A percentile compares a stretch with the other conserved stretches of the same genome.
Conservation (phyloP, 2,797 vertebrate genomes). For the Octomys mimax region DNA sequence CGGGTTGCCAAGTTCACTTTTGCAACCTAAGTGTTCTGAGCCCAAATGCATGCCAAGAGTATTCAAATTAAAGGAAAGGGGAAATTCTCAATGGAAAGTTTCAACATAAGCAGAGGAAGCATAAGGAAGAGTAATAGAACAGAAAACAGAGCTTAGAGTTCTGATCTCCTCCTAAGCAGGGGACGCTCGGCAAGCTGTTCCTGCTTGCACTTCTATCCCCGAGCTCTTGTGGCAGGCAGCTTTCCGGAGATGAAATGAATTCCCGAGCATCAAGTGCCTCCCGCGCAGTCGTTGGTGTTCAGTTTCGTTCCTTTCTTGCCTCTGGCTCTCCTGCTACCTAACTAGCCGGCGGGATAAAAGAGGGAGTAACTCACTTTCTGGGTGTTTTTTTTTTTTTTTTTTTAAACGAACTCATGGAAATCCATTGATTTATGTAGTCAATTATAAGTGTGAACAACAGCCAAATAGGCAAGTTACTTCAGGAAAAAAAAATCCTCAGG, state of each 20-base stretch:
- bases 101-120: constrained; percentile 16
- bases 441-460: constrained; percentile 84
- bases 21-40: constrained; percentile 37
- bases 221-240: no score
- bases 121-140: not conserved
- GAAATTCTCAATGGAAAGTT: constrained; percentile 54
- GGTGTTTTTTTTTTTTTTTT: not conserved
- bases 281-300: no score
- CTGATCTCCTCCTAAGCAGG: not conserved
- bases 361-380: constrained; percentile 43
- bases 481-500: constrained; percentile 81
- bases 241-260: not conserved
- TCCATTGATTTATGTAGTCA: constrained; percentile 82
- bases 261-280: not conserved
- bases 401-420: constrained; percentile 68
- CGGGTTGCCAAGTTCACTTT: constrained; percentile 43
- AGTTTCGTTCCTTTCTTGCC: not conserved
- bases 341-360: not conserved
- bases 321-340: constrained; percentile 37
- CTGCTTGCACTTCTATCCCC: not conserved
- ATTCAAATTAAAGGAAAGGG: constrained; percentile 52
- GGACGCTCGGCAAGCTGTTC: not conserved
- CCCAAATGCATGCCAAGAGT: constrained; percentile 39
- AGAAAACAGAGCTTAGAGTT: constrained; percentile 1
- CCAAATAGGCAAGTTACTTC: constrained; percentile 84